Evolutionary conservation across 2,797 vertebrate species (phyloP), one percentile per base, ranked within the genome.

Genomic region (Naso thynnoides): DNA sequence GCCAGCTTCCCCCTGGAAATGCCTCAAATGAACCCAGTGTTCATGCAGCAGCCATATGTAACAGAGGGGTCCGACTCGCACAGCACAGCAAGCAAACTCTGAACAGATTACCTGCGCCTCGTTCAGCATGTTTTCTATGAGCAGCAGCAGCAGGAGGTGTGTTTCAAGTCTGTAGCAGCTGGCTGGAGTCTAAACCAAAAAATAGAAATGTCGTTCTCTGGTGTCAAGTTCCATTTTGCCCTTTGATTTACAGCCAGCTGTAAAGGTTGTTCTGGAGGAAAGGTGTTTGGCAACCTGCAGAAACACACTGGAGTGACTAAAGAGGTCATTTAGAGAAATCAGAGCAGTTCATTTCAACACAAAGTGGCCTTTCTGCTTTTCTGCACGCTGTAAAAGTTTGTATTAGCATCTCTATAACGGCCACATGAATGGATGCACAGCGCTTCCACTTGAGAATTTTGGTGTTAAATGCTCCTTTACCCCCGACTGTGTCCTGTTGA

Each of bases 161-260:
- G 27, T 49, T 27, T 59, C 15, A 49, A 11, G 47, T 23, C 56
- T 23, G 50, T 1, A 9, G 70, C 70, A 75, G 73, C 31, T 33
- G 31, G 31, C 31, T 33, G 54, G 31, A 79, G 70, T 42, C 64
- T 23, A n/a, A 79, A 68, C 65, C 61, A 74, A 64, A 85, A 86
- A 88, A 85, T 77, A 88, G 76, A 87, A 70, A 53, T 72, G 76
- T 59, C 68, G 26, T 26, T 42, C 64, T 67, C 19, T 56, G 82
- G 86, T 76, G 80, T 89, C 85, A 15, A 50, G 78, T 81, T 88
- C 59, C 60, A 14, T 60, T 61, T 75, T 76, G 67, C 65, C 78
- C 73, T 86, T 77, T 80, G 85, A 73, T 88, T 89, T 73, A 89
- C 74, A 71, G 68, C 57, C 68, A 16, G 45, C 47, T 8, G n/a